These are phyloP conservation scores for Holothuria glaberrima DNA, from an alignment of 35 echinoderm and acorn worm genomes.

Conservation along the genomic window DNA sequence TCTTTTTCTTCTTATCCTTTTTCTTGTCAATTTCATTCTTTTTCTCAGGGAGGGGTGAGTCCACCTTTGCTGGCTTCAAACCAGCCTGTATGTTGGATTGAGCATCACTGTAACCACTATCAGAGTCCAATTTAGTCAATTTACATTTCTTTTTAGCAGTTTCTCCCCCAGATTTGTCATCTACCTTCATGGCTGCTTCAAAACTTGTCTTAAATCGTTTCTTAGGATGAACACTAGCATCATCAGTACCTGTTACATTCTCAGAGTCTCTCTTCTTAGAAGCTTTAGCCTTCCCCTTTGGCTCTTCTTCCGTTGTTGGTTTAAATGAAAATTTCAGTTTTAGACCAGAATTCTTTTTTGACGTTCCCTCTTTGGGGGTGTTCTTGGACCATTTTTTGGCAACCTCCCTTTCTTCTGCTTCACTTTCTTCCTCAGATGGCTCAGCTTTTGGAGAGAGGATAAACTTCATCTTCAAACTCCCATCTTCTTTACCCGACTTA, in stretches of 20 bases:
- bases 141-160: background rate
- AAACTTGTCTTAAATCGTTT: constrained; percentile 50
- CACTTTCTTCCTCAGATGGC: constrained; percentile 15
- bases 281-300: background rate
- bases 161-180: background rate
- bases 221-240: constrained; percentile 31
- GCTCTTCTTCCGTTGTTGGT: background rate
- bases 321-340: constrained; percentile 40
- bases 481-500: constrained; percentile 6
- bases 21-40: constrained; percentile 18
- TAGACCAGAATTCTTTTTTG: constrained; percentile 24
- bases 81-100: background rate
- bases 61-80: background rate
- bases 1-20: constrained; percentile 62
- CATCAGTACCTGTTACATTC: background rate
- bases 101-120: constrained; percentile 49
- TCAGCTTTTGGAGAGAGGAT: constrained; percentile 50
- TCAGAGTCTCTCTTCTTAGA: too few species aligned
- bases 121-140: constrained; percentile 34
- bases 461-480: constrained; percentile 62
- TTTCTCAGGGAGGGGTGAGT: constrained; percentile 6
- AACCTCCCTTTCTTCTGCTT: constrained; percentile 23
- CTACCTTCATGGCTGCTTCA: background rate
- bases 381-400: background rate
- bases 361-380: background rate